phyloP scores from a whole-genome alignment of 2,113 vertebrate species.

The Chauna torquata region DNA sequence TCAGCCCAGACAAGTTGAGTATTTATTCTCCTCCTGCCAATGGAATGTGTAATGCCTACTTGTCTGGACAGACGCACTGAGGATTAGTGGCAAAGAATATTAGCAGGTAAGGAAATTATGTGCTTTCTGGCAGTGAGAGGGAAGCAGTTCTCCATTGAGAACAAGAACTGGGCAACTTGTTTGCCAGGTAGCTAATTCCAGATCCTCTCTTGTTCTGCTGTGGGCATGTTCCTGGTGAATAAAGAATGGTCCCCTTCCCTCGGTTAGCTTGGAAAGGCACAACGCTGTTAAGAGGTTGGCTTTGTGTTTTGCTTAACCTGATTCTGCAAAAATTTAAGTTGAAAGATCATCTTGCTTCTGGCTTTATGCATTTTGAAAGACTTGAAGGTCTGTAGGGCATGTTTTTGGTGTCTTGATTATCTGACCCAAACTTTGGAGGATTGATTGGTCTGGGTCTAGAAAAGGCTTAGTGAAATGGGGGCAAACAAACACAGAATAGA shows the following conservation, averaged over 20 bases:
- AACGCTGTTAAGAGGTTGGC: neutral
- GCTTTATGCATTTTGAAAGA: neutral
- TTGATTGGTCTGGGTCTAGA: neutral
- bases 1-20: constrained; percentile 68
- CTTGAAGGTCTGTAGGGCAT: fast-evolving
- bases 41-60: constrained; percentile 71
- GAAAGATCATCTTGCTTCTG: neutral
- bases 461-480: neutral
- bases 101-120: constrained; percentile 61
- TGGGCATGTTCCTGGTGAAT: neutral
- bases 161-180: neutral
- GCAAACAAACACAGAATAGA: fast-evolving
- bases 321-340: neutral
- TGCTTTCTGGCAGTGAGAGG: constrained; percentile 22
- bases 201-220: neutral
- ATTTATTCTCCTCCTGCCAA: constrained; percentile 62
- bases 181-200: constrained; percentile 33
- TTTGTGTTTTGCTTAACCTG: neutral
- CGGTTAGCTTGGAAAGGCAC: neutral
- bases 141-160: neutral
- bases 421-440: neutral
- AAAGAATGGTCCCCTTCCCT: neutral
- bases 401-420: neutral
- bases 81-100: constrained; percentile 68
- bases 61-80: constrained; percentile 62